A percentile compares a stretch with the other conserved stretches of the same genome.
Conservation (phyloP, 1,140 invertebrate genomes). For the Druon quercuslanigerum region DNA sequence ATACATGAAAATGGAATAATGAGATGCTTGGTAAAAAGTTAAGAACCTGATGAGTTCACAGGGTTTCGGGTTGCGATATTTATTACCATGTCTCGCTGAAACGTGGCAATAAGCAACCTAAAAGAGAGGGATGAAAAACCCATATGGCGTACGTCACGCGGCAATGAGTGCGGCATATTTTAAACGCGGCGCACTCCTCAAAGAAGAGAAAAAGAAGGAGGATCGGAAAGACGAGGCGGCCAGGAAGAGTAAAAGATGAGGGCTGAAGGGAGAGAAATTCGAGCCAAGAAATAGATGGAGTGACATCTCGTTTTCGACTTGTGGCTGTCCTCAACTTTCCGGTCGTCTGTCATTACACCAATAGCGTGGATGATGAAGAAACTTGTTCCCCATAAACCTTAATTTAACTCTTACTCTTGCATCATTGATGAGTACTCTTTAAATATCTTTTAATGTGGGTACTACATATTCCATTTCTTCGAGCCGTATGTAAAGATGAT, state of each 20-base stretch:
- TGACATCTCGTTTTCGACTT: conserved; percentile 1
- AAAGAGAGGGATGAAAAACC: conserved; percentile 48
- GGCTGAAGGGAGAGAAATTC: background rate
- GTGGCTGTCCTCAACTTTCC: conserved; percentile 16
- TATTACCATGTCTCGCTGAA: conserved; percentile 44
- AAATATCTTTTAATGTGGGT: too few species aligned
- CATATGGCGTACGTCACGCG: conserved; percentile 60
- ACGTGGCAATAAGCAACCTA: conserved; percentile 36
- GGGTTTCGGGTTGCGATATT: conserved; percentile 55
- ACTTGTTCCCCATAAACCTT: too few species aligned
- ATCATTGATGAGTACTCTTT: too few species aligned
- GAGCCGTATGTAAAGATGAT: too few species aligned
- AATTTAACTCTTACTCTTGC: too few species aligned
- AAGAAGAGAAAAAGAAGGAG: conserved; percentile 41
- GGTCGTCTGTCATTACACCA: background rate
- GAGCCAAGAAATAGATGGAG: background rate
- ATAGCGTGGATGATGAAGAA: background rate
- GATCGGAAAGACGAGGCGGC: conserved; percentile 15
- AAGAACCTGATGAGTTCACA: conserved; percentile 45
- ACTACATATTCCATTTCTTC: too few species aligned
- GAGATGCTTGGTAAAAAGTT: conserved; percentile 9
- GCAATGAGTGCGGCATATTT: conserved; percentile 50
- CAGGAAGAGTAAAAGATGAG: background rate
- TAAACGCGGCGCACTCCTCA: conserved; percentile 44
- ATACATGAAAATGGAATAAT: too few species aligned